A percentile compares a stretch with the other conserved stretches of the same genome.
Evolutionary conservation across 23 tunicate genomes (phyloP).

Genomic region (Corella eumyota): DNA sequence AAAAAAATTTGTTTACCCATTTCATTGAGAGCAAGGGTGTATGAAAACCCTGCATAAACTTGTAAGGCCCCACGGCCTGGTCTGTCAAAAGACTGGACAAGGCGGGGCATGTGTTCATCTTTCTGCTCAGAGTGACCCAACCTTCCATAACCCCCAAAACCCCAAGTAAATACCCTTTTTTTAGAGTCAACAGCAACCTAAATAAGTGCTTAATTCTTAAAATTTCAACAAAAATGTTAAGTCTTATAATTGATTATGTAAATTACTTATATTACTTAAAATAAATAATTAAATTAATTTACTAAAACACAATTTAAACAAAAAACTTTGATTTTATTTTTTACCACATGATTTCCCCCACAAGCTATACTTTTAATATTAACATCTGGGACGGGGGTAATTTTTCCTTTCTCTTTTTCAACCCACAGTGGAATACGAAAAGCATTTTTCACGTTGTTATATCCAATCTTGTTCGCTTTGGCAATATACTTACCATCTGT

Average conservation of each 20-base stretch:
- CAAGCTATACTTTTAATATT: conserved; percentile 61
- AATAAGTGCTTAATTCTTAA: background rate
- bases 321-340: background rate
- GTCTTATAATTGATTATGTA: background rate
- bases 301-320: background rate
- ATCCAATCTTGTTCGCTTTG: conserved; percentile 51
- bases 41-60: conserved; percentile 63
- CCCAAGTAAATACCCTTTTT: conserved; percentile 91
- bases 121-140: conserved; percentile 92
- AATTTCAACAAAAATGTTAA: background rate
- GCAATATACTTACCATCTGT: conserved; percentile 88
- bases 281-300: no score
- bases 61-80: conserved; percentile 62
- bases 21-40: conserved; percentile 71
- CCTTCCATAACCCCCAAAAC: conserved; percentile 92
- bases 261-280: background rate
- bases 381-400: conserved; percentile 53
- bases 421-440: conserved; percentile 86
- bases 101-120: conserved; percentile 82
- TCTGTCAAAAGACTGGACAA: conserved; percentile 62
- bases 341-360: conserved; percentile 69
- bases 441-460: conserved; percentile 45
- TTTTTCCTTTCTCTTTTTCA: conserved; percentile 56
- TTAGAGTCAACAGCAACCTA: conserved; percentile 86
- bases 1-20: conserved; percentile 53